Evolutionary conservation across 2,113 vertebrate species (phyloP).

Genomic region (Sula dactylatra): DNA sequence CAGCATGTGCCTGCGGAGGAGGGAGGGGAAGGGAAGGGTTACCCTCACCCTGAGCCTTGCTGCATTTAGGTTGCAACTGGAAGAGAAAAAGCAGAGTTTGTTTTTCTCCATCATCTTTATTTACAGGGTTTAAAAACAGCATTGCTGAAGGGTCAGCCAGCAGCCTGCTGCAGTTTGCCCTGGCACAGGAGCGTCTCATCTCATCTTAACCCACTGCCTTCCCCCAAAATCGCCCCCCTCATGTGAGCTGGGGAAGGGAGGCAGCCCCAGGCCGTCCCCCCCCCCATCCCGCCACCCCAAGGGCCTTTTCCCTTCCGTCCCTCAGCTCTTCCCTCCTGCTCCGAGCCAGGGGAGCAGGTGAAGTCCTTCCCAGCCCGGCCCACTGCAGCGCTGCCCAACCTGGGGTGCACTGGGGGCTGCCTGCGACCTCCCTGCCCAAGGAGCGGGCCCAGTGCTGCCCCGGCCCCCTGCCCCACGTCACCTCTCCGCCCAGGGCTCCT

Average conservation of each 20-base stretch:
- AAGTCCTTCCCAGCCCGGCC: neutral
- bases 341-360: fast-evolving
- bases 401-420: neutral
- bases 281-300: no score
- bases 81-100: neutral
- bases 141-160: neutral
- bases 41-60: neutral
- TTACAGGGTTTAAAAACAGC: neutral
- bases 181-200: neutral
- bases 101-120: neutral
- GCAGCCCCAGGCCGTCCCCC: neutral
- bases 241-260: no score
- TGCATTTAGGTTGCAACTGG: neutral
- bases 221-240: neutral
- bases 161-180: neutral
- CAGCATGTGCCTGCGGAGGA: neutral
- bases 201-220: fast-evolving
- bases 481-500: conserved; percentile 65
- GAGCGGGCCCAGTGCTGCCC: neutral
- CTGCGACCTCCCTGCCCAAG: neutral
- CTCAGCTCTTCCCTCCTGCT: neutral
- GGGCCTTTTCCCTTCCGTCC: neutral
- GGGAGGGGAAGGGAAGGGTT: neutral
- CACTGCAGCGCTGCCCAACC: neutral
- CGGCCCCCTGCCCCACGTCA: neutral